Base-by-base conservation (phyloP, 1,140 invertebrate genomes). In the Hylyphantes graminicola region DNA sequence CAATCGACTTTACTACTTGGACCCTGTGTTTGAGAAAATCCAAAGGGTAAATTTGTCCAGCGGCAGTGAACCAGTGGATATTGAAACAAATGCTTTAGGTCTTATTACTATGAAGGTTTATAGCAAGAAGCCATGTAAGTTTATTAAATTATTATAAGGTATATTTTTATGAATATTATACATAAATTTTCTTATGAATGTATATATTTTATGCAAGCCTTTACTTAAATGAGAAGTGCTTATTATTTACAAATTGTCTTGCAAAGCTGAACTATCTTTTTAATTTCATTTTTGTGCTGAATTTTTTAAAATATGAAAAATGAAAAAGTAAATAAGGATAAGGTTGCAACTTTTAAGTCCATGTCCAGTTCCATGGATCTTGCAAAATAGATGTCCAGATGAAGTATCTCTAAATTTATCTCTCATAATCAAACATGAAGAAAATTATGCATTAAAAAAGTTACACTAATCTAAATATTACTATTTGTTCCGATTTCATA, bases 91-190 rank as follows among this genome's bases (percentile, higher is more conserved):
- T 87, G 95, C 96, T 87, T 93, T 93, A 2, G 94, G 96, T 87
- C 89, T 98, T n/a, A 95, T 95, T 86, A 96, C 94, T 0, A 91
- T 98, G 87, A 96, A 94, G 12, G 93, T 98, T 84, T 97, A 95
- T 90, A 94, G 94, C 85, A 97, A 97, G 90, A 92, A 95, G n/a
- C 92, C 93, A 55, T 88, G 90, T 90, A 86, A 88, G 86, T 85
- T 51, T 63, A 19, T 19, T 55, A 53, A 54, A 64, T 57, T 57
- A 75, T 63, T 50, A 35, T n/a, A n/a, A n/a, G n/a, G n/a, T n/a
- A n/a, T n/a, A n/a, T 35, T 35, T 1, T 13, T 50, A 72, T 50
- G 17, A 72, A 48, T 48, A 48, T 19, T 8, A 15, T 72, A 4
- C 19, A 72, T 35, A 35, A 35, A 35, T 2, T 35, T 35, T 35